Evolutionary conservation across 2,113 vertebrate species (phyloP).

Genomic region (Casuarius casuarius): DNA sequence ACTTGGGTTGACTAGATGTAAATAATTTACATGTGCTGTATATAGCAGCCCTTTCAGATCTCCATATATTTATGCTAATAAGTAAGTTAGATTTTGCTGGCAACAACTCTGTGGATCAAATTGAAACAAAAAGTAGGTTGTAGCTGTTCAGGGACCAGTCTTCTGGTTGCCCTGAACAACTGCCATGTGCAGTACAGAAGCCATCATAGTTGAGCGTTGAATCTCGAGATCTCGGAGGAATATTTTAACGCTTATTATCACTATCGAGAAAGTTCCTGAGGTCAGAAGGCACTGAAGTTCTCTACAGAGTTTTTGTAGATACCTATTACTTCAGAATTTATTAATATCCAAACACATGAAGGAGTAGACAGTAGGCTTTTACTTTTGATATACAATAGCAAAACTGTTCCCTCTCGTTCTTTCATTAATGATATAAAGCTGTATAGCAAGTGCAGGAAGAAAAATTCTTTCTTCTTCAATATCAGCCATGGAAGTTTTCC

Average conservation of each 20-base stretch:
- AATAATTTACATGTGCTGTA: constrained; percentile 70
- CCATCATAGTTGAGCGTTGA: constrained; percentile 7
- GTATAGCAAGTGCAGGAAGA: not conserved
- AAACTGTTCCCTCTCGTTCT: not conserved
- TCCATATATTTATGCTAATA: constrained; percentile 57
- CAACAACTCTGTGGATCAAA: constrained; percentile 49
- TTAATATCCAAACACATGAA: constrained; percentile 47
- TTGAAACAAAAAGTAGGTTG: constrained; percentile 59
- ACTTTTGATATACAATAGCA: not conserved
- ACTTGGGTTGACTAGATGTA: constrained; percentile 57
- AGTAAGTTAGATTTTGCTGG: constrained; percentile 45
- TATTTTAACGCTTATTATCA: constrained; percentile 75
- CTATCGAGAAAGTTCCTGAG: constrained; percentile 52
- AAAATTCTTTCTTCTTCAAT: not conserved
- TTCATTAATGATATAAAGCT: not conserved
- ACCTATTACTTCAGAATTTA: constrained; percentile 62
- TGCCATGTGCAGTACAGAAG: constrained; percentile 42
- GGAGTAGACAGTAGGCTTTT: not conserved
- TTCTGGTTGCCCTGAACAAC: constrained; percentile 55
- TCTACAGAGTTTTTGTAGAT: constrained; percentile 35
- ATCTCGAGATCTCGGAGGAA: constrained; percentile 42
- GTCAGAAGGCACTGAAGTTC: constrained; percentile 47
- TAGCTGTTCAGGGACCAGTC: constrained; percentile 31
- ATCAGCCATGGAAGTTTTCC: not conserved
- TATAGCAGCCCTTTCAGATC: constrained; percentile 56